Percentiles rank a stretch among this genome's conserved stretches.
Conservation (phyloP, 2,797 vertebrate species). For the Corythornis leucogaster region DNA sequence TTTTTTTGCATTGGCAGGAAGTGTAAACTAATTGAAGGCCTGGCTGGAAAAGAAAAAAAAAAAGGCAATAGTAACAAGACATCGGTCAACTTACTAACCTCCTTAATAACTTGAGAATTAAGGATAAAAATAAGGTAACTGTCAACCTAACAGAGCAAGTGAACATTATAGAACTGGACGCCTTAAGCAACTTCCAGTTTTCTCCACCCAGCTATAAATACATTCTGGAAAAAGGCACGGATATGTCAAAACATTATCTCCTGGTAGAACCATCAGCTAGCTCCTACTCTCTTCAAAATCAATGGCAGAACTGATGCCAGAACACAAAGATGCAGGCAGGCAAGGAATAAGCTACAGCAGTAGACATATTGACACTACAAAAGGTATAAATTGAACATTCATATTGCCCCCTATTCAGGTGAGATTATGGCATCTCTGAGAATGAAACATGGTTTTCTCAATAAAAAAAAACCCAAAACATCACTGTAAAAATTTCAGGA, state of each 20-base stretch:
- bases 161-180: neutral
- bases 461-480: neutral
- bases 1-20: conserved; percentile 47
- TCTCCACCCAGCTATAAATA: neutral
- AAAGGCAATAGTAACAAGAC: neutral
- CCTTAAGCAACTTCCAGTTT: neutral
- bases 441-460: neutral
- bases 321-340: neutral
- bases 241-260: neutral
- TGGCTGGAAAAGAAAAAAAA: conserved; percentile 30
- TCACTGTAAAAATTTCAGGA: neutral
- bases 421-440: neutral
- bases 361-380: neutral
- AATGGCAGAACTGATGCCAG: neutral
- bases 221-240: neutral
- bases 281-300: neutral
- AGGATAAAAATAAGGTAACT: conserved; percentile 28
- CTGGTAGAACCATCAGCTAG: neutral
- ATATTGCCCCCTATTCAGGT: neutral
- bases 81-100: conserved; percentile 56
- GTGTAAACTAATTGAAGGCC: conserved; percentile 58
- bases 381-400: neutral
- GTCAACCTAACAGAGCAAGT: neutral
- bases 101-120: conserved; percentile 45
- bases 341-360: neutral